Percentiles rank a stretch among this genome's conserved stretches.
phyloP scores from a whole-genome alignment of 2,888 invertebrate species.

The Drosophila eohydei region DNA sequence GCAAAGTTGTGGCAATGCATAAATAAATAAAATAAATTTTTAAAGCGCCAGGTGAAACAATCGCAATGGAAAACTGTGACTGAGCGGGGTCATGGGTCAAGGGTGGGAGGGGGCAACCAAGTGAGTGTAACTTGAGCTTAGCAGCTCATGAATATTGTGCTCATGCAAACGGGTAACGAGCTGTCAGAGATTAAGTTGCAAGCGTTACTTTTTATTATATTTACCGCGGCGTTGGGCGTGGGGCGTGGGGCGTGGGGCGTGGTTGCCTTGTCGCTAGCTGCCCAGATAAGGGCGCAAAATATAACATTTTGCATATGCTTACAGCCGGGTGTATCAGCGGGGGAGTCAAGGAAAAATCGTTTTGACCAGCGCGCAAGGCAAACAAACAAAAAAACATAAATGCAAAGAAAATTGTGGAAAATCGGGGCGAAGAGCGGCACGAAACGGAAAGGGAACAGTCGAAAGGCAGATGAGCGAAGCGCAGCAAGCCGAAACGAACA shows the following conservation, averaged over 20 bases:
- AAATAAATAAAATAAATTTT: slow-evolving; percentile 52
- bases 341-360: slow-evolving; percentile 70
- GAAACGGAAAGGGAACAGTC: slow-evolving; percentile 47
- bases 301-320: slow-evolving; percentile 80
- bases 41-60: slow-evolving; percentile 67
- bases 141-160: slow-evolving; percentile 82
- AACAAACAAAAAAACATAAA: slow-evolving; percentile 42
- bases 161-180: slow-evolving; percentile 80
- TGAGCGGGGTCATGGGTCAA: slow-evolving; percentile 5
- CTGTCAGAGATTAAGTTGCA: slow-evolving; percentile 83
- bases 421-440: not conserved
- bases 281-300: slow-evolving; percentile 73
- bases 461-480: slow-evolving; percentile 75
- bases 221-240: slow-evolving; percentile 47
- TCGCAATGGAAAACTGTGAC: slow-evolving; percentile 24
- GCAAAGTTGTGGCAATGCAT: slow-evolving; percentile 65
- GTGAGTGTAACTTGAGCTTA: slow-evolving; percentile 80
- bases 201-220: slow-evolving; percentile 81
- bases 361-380: slow-evolving; percentile 76
- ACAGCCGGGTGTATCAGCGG: slow-evolving; percentile 22
- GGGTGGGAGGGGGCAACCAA: slow-evolving; percentile 34
- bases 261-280: slow-evolving; percentile 52
- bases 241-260: slow-evolving; percentile 2
- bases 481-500: slow-evolving; percentile 75
- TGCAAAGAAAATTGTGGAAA: slow-evolving; percentile 15